Base-by-base conservation (phyloP, 2,888 invertebrate genomes). In the Agrotis ipsilon region DNA sequence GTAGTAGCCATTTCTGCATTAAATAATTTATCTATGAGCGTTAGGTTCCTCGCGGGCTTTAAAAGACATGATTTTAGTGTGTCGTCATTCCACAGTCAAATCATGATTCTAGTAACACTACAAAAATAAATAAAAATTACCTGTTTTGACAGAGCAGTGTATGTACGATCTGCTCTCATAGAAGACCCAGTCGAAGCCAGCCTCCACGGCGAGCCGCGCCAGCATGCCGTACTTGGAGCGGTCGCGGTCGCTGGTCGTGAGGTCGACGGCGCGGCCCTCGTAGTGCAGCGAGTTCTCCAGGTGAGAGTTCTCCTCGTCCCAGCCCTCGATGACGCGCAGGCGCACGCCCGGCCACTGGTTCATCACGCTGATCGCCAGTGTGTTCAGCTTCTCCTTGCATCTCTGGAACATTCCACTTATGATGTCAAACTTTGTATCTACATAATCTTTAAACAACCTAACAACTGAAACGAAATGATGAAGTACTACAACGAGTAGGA, bases 141-240 rank as follows among this genome's bases (percentile, higher is more conserved):
- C 99, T 97, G 99, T 99, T 96, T 99, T 99, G 80, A 99, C 99
- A 75, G 99, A 99, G 95, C 99, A 99, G 96, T 99, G 99, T 88
- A 99, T 99, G 93, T 99, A 98, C 19, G 98, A 98, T 84, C 99
- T 97, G 92, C 98, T 98, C 94, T 99, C 99, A 93, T 99, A 99
- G 96, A 98, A 99, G 78, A 99, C 99, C 99, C 99, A 99, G 96
- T 99, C 99, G 97, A 99, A 99, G 89, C 99, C 99, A 39, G 99
- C 99, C 94, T 99, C 99, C 74, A 99, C 98, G 0, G 99, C 99
- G 69, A 99, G 97, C 75, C 99, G 96, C 58, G 99, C 99, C 89
- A 99, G 96, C 98, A 99, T 98, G 83, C 99, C 99, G 94, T 99
- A 98, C 96, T 99, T 99, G 93, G 98, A 97, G 75, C 98, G 97